Conservation (phyloP, 2,113 vertebrate genomes). For the Galbula dea region DNA sequence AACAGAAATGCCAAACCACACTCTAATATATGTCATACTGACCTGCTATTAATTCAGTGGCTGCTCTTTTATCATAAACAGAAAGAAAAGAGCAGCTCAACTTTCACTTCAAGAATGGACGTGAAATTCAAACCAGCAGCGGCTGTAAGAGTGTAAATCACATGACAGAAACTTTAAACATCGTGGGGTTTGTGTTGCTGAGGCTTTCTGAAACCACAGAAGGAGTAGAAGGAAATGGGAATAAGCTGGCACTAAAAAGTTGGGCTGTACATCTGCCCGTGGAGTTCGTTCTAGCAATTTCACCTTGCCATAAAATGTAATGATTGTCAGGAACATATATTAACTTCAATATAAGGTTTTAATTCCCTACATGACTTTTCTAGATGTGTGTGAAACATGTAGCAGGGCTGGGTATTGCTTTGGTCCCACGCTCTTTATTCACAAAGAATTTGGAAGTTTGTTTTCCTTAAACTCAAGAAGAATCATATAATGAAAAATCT, state of each 20-base stretch:
- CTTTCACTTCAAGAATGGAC: conserved; percentile 21
- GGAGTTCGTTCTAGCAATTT: not conserved
- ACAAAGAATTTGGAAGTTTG: not conserved
- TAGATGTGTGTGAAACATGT: not conserved
- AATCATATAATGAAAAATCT: not conserved
- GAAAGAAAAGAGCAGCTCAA: not conserved
- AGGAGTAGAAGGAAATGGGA: not conserved
- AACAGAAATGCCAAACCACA: conserved; percentile 47
- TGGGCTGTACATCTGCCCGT: not conserved
- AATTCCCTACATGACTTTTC: not conserved
- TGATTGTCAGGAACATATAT: not conserved
- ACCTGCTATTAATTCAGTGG: conserved; percentile 26
- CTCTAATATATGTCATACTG: conserved; percentile 1
- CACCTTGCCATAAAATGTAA: not conserved
- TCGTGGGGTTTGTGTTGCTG: not conserved
- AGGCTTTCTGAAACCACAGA: not conserved
- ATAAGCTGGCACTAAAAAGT: not conserved
- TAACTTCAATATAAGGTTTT: not conserved
- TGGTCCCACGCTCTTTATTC: not conserved
- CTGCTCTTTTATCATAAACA: conserved; percentile 22
- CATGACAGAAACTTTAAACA: not conserved
- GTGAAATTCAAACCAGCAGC: conserved; percentile 5
- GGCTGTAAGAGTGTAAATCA: not conserved
- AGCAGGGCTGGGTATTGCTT: not conserved
- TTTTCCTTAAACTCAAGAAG: not conserved